These are phyloP conservation scores for Lepidostoma basale DNA, from an alignment of 1,140 invertebrate genomes.

Conservation along the genomic window DNA sequence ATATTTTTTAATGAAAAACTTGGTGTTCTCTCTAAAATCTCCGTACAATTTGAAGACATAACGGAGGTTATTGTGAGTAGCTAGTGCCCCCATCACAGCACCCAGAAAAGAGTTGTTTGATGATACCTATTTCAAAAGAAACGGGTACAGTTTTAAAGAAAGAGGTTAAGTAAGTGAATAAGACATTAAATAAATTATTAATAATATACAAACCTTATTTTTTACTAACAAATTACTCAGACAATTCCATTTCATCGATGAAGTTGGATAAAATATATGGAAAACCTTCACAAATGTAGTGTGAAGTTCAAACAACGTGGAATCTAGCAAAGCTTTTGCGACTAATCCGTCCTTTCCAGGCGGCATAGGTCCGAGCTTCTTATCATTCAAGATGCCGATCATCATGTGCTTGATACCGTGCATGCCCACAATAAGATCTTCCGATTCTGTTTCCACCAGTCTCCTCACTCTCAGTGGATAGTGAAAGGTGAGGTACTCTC, in stretches of 20 bases:
- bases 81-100: slow-evolving; percentile 31
- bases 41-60: slow-evolving; percentile 26
- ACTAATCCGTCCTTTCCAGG: slow-evolving; percentile 60
- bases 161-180: too few species aligned
- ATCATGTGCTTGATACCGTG: slow-evolving; percentile 84
- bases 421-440: slow-evolving; percentile 82
- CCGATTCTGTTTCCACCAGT: slow-evolving; percentile 72
- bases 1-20: slow-evolving; percentile 49
- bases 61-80: slow-evolving; percentile 18
- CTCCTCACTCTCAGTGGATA: slow-evolving; percentile 75
- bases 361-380: slow-evolving; percentile 65
- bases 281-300: slow-evolving; percentile 90
- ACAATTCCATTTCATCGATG: slow-evolving; percentile 89
- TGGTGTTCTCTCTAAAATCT: slow-evolving; percentile 58
- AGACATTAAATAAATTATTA: too few species aligned
- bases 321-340: slow-evolving; percentile 49
- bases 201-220: too few species aligned
- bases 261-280: slow-evolving; percentile 95
- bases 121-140: too few species aligned
- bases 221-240: slow-evolving; percentile 86
- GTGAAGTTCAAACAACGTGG: slow-evolving; percentile 81
- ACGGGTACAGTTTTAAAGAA: too few species aligned
- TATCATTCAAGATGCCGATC: slow-evolving; percentile 71
- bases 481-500: slow-evolving; percentile 87
- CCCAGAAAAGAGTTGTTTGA: slow-evolving; percentile 36